These are phyloP conservation scores for Plagiodera versicolora DNA, from an alignment of 2,888 invertebrate species.

Conservation along the genomic window DNA sequence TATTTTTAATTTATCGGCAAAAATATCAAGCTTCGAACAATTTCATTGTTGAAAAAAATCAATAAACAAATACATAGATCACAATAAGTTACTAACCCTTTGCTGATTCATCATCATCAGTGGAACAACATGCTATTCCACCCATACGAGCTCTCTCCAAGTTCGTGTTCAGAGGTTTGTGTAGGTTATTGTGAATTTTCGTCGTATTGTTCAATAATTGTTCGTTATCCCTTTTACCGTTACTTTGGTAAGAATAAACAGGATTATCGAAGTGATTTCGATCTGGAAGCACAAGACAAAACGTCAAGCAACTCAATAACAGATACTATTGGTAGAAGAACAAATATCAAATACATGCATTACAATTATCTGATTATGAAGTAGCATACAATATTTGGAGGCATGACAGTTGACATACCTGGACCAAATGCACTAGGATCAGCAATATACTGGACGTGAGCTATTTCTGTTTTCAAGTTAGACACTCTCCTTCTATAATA, in stretches of 20 bases:
- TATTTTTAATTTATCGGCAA: too few species aligned
- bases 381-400: too few species aligned
- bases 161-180: constrained; percentile 63
- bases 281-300: constrained; percentile 56
- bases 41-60: too few species aligned
- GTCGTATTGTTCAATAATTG: constrained; percentile 62
- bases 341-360: too few species aligned
- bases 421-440: constrained; percentile 63
- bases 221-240: constrained; percentile 59
- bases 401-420: too few species aligned
- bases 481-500: constrained; percentile 81
- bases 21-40: too few species aligned
- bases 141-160: constrained; percentile 61
- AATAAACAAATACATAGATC: neutral
- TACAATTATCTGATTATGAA: too few species aligned
- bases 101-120: constrained; percentile 49
- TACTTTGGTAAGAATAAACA: constrained; percentile 75
- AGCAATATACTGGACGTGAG: constrained; percentile 84
- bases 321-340: neutral
- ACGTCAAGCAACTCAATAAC: neutral
- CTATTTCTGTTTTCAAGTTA: constrained; percentile 83
- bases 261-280: constrained; percentile 92
- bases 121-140: constrained; percentile 58
- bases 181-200: constrained; percentile 62
- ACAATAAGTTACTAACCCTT: constrained; percentile 35